A percentile compares a stretch with the other conserved stretches of the same genome.
Conservation (phyloP, 2,797 vertebrate genomes). For the Erethizon dorsatum region DNA sequence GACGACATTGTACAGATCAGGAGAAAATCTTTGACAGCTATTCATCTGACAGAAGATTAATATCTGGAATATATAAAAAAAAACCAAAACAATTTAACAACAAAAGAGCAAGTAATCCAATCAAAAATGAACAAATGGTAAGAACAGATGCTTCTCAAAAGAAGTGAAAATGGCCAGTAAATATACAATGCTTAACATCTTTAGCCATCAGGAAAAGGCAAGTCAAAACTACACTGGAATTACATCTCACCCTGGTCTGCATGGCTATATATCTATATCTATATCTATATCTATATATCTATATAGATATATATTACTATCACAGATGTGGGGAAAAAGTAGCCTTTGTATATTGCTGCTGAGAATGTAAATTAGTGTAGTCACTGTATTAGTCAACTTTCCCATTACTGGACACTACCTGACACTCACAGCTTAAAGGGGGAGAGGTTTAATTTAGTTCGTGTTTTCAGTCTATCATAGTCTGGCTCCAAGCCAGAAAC, state of each 20-base stretch:
- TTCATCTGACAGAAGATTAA: neutral
- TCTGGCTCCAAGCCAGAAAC: neutral
- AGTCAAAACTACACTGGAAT: neutral
- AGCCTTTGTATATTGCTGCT: neutral
- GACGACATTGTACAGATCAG: neutral
- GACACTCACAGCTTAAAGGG: neutral
- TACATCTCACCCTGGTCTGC: neutral
- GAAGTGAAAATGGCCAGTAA: neutral
- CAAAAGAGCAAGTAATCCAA: neutral
- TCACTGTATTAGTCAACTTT: neutral
- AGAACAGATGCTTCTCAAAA: neutral
- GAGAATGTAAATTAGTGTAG: neutral
- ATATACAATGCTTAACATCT: neutral
- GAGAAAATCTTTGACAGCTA: neutral
- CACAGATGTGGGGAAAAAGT: neutral
- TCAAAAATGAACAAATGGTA: neutral
- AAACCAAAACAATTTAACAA: neutral
- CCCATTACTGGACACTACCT: neutral
- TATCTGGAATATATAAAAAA: neutral
- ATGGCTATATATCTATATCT: neutral
- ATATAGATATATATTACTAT: neutral
- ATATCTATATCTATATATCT: neutral
- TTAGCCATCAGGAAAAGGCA: neutral
- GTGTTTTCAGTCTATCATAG: neutral
- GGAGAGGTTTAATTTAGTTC: neutral